Conservation (phyloP, 64 coral and sea anemone species). For the Orbicella faveolata region DNA sequence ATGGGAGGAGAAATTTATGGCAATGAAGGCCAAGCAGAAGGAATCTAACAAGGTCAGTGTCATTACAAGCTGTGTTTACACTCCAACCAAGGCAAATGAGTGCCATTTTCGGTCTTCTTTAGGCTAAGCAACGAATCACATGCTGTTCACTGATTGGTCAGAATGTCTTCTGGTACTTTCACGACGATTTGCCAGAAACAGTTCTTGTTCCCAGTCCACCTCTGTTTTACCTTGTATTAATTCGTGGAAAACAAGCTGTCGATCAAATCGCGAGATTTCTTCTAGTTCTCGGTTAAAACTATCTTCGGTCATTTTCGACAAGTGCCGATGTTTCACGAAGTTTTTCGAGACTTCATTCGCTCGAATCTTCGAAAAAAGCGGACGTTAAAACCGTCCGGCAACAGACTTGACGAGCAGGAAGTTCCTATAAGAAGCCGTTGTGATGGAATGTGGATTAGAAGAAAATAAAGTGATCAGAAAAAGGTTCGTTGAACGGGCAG, state of each 20-base stretch:
- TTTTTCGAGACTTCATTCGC: background rate
- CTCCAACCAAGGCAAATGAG: background rate
- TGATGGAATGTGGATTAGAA: constrained; percentile 4
- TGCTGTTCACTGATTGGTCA: too few relatives aligned
- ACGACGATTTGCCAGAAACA: too few relatives aligned
- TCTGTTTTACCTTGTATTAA: background rate
- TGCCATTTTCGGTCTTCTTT: background rate
- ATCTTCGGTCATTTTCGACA: background rate
- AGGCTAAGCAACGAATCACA: too few relatives aligned
- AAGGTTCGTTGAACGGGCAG: constrained; percentile 25
- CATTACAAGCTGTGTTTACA: background rate
- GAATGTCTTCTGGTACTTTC: too few relatives aligned
- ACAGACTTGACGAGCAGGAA: background rate
- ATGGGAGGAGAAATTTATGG: constrained; percentile 95
- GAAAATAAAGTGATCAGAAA: background rate
- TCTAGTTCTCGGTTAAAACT: too few relatives aligned
- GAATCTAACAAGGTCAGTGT: constrained; percentile 40
- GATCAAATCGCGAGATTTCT: too few relatives aligned
- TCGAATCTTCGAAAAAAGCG: background rate
- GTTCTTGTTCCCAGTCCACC: background rate
- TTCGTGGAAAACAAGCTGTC: too few relatives aligned
- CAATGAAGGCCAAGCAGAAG: constrained; percentile 93
- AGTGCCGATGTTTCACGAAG: background rate
- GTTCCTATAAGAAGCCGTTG: background rate
- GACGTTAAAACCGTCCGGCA: background rate